Evolutionary conservation across 2,113 vertebrate genomes (phyloP).

Genomic region (Odocoileus virginianus): DNA sequence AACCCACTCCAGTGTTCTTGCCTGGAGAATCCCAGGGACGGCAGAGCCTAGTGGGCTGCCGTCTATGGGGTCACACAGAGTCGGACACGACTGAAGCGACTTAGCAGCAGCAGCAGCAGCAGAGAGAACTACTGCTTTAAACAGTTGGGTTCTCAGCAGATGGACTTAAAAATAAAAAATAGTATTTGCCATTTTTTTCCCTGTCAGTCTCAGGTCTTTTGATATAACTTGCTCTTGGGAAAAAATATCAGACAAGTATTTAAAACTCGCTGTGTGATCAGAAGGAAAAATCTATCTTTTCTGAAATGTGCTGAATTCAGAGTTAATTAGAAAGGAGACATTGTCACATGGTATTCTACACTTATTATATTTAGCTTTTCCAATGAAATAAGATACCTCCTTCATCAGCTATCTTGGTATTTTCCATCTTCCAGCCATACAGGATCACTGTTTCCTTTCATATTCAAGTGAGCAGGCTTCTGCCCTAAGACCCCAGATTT

Average conservation of each 20-base stretch:
- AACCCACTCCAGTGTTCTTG: no score
- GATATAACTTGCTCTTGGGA: background rate
- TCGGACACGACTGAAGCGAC: no score
- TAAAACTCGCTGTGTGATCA: background rate
- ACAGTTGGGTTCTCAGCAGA: slow-evolving; percentile 42
- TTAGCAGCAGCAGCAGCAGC: no score
- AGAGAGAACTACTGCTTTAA: background rate
- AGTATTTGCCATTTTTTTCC: background rate
- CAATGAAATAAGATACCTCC: background rate
- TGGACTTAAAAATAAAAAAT: slow-evolving; percentile 35
- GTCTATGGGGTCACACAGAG: no score
- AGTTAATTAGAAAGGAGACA: slow-evolving; percentile 13
- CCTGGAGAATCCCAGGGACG: no score
- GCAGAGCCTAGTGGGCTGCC: no score
- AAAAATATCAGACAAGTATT: background rate
- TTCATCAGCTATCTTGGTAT: background rate
- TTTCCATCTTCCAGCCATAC: background rate
- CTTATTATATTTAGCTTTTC: background rate
- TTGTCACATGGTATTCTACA: background rate
- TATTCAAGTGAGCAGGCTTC: no score
- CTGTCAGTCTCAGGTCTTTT: background rate
- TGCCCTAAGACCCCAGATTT: background rate
- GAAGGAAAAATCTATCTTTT: slow-evolving; percentile 13
- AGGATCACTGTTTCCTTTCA: background rate
- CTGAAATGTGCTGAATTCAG: background rate